Percentiles rank a stretch among this genome's conserved stretches.
Evolutionary conservation across 2,888 invertebrate species (phyloP).

Genomic region (Nowickia ferox): DNA sequence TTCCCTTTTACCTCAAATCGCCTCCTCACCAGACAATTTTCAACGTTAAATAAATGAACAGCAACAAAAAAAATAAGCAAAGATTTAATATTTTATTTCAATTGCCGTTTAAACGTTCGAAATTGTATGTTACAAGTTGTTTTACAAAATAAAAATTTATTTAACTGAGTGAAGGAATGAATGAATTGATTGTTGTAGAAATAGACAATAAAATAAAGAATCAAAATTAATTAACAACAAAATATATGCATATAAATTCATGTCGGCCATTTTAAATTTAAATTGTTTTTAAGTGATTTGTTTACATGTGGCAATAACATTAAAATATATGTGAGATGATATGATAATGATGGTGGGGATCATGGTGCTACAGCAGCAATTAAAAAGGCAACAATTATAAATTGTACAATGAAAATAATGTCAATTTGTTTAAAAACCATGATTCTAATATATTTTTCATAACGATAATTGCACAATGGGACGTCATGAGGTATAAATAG

Average conservation of each 20-base stretch:
- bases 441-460: not conserved
- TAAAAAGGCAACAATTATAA: conserved; percentile 14
- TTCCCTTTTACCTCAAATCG: conserved; percentile 3
- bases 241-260: conserved; percentile 66
- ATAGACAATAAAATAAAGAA: conserved; percentile 31
- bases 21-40: conserved; percentile 52
- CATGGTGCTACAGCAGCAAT: conserved; percentile 42
- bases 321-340: conserved; percentile 49
- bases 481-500: too few relatives aligned
- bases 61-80: conserved; percentile 70
- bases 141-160: conserved; percentile 56
- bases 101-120: conserved; percentile 71
- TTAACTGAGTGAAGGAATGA: conserved; percentile 52
- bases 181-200: conserved; percentile 44
- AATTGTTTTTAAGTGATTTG: conserved; percentile 81
- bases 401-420: conserved; percentile 45
- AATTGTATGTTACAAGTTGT: conserved; percentile 56
- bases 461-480: too few relatives aligned
- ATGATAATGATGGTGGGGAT: conserved; percentile 21
- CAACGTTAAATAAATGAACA: not conserved
- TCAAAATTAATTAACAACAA: not conserved
- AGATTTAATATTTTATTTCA: conserved; percentile 76
- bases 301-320: conserved; percentile 78
- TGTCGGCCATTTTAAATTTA: conserved; percentile 78
- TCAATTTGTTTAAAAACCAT: conserved; percentile 51